Conservation (phyloP, 2,888 invertebrate genomes). For the Temnothorax ravouxi region DNA sequence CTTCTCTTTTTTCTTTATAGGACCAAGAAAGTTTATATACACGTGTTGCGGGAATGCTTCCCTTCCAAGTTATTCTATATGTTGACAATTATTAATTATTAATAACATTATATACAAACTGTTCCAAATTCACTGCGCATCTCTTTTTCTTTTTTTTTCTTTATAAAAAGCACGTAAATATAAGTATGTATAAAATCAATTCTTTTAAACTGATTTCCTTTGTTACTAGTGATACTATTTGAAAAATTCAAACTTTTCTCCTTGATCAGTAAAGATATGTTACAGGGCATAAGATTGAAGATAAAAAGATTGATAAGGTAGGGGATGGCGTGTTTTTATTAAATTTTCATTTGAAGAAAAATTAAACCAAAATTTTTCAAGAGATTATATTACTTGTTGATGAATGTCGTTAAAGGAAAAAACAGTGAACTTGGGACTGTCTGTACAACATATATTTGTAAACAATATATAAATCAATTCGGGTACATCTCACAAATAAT, state of each 20-base stretch:
- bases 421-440: slow-evolving; percentile 27
- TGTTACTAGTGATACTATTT: background rate
- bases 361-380: background rate
- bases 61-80: slow-evolving; percentile 38
- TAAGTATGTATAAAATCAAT: background rate
- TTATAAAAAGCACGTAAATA: slow-evolving; percentile 12
- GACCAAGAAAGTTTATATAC: slow-evolving; percentile 49
- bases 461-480: slow-evolving; percentile 46
- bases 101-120: slow-evolving; percentile 36
- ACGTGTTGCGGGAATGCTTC: background rate
- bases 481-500: slow-evolving; percentile 45
- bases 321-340: background rate
- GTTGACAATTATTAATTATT: slow-evolving; percentile 29
- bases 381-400: background rate
- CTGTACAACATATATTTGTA: slow-evolving; percentile 48
- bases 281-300: background rate
- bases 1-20: slow-evolving; percentile 32
- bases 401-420: background rate
- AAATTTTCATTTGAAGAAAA: background rate
- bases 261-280: background rate
- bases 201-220: background rate
- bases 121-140: slow-evolving; percentile 9
- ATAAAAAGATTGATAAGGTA: background rate
- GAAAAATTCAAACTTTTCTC: slow-evolving; percentile 10
- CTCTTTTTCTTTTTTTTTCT: background rate